phyloP scores from a whole-genome alignment of 2,888 invertebrate species.

The Chironomus tentans region DNA sequence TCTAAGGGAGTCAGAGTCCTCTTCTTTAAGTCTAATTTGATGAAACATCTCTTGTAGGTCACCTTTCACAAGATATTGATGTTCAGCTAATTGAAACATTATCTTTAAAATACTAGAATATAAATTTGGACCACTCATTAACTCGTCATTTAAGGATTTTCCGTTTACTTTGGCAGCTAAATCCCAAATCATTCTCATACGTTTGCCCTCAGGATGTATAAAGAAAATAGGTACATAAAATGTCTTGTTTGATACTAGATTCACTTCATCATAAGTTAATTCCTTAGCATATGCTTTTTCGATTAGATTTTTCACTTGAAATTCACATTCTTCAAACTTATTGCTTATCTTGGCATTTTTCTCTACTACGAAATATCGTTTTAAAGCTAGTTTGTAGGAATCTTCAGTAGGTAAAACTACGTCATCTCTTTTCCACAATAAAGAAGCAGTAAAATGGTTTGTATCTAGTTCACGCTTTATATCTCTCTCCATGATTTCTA shows the following conservation, averaged over 20 bases:
- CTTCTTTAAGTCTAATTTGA: background rate
- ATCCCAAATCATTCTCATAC: background rate
- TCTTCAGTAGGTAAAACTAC: too few relatives aligned
- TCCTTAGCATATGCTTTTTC: too few relatives aligned
- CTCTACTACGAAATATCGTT: too few relatives aligned
- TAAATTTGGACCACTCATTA: background rate
- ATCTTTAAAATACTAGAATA: background rate
- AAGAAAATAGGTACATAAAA: background rate
- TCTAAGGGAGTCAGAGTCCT: background rate
- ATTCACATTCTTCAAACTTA: too few relatives aligned
- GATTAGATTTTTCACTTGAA: too few relatives aligned
- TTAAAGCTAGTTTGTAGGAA: too few relatives aligned
- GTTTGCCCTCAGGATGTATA: background rate
- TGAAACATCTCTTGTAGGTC: background rate
- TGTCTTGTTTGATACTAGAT: background rate
- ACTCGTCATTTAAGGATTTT: background rate
- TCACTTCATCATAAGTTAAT: too few relatives aligned
- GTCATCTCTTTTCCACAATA: too few relatives aligned
- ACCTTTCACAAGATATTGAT: background rate
- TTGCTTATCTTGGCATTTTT: too few relatives aligned
- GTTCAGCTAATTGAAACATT: background rate
- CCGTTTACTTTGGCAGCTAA: background rate
- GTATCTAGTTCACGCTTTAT: too few relatives aligned
- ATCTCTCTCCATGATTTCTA: too few relatives aligned
- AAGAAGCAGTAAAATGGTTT: too few relatives aligned